phyloP scores from a whole-genome alignment of 2,113 vertebrate genomes.

The Kryptolebias marmoratus region DNA sequence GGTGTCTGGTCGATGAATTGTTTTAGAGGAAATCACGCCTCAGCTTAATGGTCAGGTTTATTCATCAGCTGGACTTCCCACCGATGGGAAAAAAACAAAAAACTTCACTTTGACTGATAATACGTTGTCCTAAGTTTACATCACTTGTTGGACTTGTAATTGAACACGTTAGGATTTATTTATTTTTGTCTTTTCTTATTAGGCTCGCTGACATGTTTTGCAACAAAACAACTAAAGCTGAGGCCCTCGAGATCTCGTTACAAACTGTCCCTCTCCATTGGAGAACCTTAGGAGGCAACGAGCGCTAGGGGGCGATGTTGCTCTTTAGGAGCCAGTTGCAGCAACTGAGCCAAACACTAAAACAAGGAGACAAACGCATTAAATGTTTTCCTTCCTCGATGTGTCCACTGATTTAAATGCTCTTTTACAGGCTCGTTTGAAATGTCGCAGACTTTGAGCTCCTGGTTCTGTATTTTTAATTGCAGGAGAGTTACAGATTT shows the following conservation, averaged over 20 bases:
- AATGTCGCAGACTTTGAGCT: background rate
- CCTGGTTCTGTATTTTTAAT: background rate
- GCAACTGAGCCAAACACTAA: slow-evolving; percentile 5
- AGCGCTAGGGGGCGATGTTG: slow-evolving; percentile 77
- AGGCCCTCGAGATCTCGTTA: background rate
- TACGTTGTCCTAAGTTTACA: background rate
- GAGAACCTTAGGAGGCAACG: background rate
- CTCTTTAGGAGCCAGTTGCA: slow-evolving; percentile 37
- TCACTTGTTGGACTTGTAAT: background rate
- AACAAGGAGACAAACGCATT: slow-evolving; percentile 14
- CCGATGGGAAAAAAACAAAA: slow-evolving; percentile 61
- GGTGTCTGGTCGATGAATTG: slow-evolving; percentile 82
- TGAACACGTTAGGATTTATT: no score
- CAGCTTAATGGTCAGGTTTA: slow-evolving; percentile 78
- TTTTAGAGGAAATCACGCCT: slow-evolving; percentile 74
- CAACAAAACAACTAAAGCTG: background rate
- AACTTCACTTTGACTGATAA: slow-evolving; percentile 68
- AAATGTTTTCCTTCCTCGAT: background rate
- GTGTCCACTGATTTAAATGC: background rate
- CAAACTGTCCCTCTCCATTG: background rate
- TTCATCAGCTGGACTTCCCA: slow-evolving; percentile 71
- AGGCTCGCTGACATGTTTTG: background rate
- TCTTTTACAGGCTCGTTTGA: background rate
- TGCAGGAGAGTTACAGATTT: background rate
- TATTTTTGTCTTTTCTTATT: background rate